A percentile compares a stretch with the other conserved stretches of the same genome.
Evolutionary conservation across 2,888 invertebrate species (phyloP).

Genomic region (Acrobasis consociella): DNA sequence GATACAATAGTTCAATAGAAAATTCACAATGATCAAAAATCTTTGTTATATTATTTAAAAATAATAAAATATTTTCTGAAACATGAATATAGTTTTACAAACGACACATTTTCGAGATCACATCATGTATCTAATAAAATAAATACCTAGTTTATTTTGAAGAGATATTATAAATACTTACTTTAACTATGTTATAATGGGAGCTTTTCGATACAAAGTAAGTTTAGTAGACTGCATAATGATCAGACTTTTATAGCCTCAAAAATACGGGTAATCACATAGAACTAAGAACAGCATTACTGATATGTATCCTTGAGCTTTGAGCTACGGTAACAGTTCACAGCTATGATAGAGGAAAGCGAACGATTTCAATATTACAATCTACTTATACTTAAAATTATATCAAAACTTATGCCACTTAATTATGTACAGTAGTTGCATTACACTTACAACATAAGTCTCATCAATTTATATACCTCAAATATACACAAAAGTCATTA

Average conservation of each 20-base stretch:
- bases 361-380: constrained; percentile 28
- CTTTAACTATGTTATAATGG: background rate
- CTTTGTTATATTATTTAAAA: background rate
- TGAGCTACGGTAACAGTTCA: constrained; percentile 68
- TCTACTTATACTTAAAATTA: constrained; percentile 47
- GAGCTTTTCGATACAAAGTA: background rate
- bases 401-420: constrained; percentile 56
- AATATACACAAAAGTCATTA: constrained; percentile 51
- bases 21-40: constrained; percentile 1
- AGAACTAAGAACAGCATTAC: constrained; percentile 37
- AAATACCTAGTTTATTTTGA: constrained; percentile 10
- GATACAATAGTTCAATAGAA: background rate
- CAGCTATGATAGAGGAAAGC: constrained; percentile 39
- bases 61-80: constrained; percentile 1
- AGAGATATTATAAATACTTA: background rate
- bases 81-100: constrained; percentile 1
- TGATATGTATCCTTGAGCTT: constrained; percentile 78
- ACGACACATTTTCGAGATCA: constrained; percentile 20
- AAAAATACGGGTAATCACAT: constrained; percentile 21
- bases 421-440: constrained; percentile 71
- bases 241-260: constrained; percentile 23
- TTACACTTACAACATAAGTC: constrained; percentile 47
- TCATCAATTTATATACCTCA: constrained; percentile 43
- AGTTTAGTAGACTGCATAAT: constrained; percentile 5
- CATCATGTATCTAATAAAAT: constrained; percentile 15